Evolutionary conservation across 2,888 invertebrate genomes (phyloP).

Genomic region (Brachyopa scutellaris): DNA sequence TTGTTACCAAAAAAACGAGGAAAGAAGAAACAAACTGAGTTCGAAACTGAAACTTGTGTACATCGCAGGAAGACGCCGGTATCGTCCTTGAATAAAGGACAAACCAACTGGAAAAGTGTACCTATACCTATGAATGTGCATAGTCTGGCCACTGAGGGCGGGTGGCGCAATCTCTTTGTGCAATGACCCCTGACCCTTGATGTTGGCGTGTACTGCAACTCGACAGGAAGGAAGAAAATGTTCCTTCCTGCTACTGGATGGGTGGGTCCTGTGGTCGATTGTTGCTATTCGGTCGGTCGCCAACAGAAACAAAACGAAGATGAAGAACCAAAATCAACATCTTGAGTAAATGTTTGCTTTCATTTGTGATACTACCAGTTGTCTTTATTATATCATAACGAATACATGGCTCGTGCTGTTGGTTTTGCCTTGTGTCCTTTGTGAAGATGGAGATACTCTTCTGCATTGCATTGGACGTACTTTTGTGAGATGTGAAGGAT

Average conservation of each 20-base stretch:
- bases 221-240: constrained; percentile 34
- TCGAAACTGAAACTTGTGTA: neutral
- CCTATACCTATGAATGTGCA: constrained; percentile 54
- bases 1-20: constrained; percentile 32
- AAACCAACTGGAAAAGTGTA: constrained; percentile 76
- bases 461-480: constrained; percentile 11
- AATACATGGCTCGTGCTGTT: constrained; percentile 59
- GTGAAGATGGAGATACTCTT: neutral
- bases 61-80: constrained; percentile 61
- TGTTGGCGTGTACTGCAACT: constrained; percentile 7
- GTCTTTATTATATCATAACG: constrained; percentile 71
- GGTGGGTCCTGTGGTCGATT: constrained; percentile 28
- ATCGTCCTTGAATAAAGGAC: constrained; percentile 81
- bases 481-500: constrained; percentile 5
- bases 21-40: neutral
- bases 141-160: neutral
- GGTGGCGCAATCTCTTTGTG: constrained; percentile 30
- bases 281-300: too few relatives aligned
- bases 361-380: constrained; percentile 62
- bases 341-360: constrained; percentile 71
- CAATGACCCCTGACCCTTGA: constrained; percentile 63
- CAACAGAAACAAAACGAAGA: constrained; percentile 35
- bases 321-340: constrained; percentile 62
- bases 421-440: constrained; percentile 46
- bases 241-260: constrained; percentile 1